A percentile compares a stretch with the other conserved stretches of the same genome.
Conservation (phyloP, 1,140 invertebrate species). For the Brachionus koreanus region DNA sequence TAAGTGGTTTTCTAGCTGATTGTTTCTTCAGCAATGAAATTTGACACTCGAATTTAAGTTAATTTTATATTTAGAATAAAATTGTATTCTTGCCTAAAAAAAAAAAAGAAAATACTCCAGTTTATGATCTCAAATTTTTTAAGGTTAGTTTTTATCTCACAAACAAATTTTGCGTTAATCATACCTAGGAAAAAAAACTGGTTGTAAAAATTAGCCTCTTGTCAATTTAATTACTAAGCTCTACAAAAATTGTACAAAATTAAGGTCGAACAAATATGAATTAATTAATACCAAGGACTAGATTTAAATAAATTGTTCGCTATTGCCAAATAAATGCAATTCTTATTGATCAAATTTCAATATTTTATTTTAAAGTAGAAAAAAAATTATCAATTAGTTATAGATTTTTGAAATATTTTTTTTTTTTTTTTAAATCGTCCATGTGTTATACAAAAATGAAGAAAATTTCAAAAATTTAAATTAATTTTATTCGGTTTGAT, state of each 20-base stretch:
- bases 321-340: no score
- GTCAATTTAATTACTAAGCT: background rate
- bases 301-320: background rate
- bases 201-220: background rate
- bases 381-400: no score
- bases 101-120: background rate
- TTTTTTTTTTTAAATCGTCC: background rate
- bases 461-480: background rate
- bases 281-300: background rate
- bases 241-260: background rate
- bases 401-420: background rate
- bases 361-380: no score
- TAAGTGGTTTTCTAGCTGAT: background rate
- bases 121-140: background rate
- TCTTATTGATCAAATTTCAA: no score
- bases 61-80: background rate
- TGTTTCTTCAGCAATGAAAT: background rate
- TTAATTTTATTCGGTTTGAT: slow-evolving; percentile 1
- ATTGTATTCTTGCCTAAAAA: background rate
- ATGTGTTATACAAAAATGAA: background rate
- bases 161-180: background rate
- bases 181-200: background rate
- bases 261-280: background rate
- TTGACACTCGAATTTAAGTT: background rate
- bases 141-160: background rate